Base-by-base conservation (phyloP, 2,888 invertebrate species). In the Catocala nupta region DNA sequence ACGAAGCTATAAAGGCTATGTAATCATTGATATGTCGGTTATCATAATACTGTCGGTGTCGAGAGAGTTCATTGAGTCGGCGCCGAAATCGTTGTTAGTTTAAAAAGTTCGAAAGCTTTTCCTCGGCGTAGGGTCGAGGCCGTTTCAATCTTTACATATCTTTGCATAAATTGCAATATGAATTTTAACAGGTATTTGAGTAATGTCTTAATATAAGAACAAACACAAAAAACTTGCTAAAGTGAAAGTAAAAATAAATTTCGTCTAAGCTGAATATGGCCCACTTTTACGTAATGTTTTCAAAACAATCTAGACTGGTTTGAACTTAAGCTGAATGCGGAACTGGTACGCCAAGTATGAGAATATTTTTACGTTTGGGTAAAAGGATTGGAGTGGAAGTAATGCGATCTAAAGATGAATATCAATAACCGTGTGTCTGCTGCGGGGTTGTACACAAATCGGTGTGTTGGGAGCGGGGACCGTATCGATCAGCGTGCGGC, bases 391-490 rank as follows among this genome's bases (percentile, higher is more conserved):
- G 36, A 47, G 1, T 6, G 50, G 36, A 45, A 52, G 45, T 52
- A 43, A 65, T 60, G 66, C 70, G 63, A 70, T 66, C 63, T 65
- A 68, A 68, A 77, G 78, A 80, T 78, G 79, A 74, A 81, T 82
- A 81, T 78, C 74, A 80, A 77, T 77, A 78, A 75, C 69, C 65
- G 70, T 71, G 76, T 75, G 69, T 55, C 55, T 64, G 72, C 69
- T 73, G 73, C 68, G 73, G 78, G 80, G 74, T 82, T 80, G 82
- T 83, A 84, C 78, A 82, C 84, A 83, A 81, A 81, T 81, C 81
- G 81, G 81, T 77, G 83, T 84, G 85, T 82, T 81, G 81, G 78
- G 82, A 74, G 80, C 76, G 81, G 76, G 79, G 81, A 80, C 71
- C 62, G 82, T 84, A 84, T 84, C 82, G 85, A 84, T 83, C 83